Percentiles rank a stretch among this genome's conserved stretches.
phyloP scores from a whole-genome alignment of 2,888 invertebrate genomes.

The Lepidocyrtinus sp. region DNA sequence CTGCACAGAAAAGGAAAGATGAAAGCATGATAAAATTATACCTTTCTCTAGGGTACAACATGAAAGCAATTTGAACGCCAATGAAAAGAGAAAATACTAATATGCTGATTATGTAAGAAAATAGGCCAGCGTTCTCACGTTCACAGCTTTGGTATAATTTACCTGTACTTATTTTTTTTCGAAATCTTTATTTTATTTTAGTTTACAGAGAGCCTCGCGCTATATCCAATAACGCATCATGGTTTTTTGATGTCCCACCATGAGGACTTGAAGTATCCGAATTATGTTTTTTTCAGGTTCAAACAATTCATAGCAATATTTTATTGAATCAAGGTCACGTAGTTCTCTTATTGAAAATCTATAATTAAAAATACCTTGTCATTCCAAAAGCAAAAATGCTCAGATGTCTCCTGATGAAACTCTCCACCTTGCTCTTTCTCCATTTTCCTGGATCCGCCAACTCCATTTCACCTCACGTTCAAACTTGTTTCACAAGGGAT shows the following conservation, averaged over 20 bases:
- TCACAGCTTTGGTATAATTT: too few species aligned
- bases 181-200: too few species aligned
- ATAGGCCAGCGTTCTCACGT: too few species aligned
- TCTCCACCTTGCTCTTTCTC: conserved; percentile 68
- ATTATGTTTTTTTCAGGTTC: neutral
- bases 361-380: conserved; percentile 57
- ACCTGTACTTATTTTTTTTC: too few species aligned
- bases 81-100: neutral
- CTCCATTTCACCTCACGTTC: conserved; percentile 38
- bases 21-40: too few species aligned
- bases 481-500: neutral
- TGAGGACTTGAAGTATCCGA: neutral
- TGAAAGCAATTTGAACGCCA: neutral
- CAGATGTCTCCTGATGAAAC: conserved; percentile 66
- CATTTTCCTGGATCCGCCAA: conserved; percentile 62
- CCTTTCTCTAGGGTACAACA: too few species aligned
- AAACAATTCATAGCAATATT: neutral
- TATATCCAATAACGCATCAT: neutral
- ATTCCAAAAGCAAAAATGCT: conserved; percentile 58
- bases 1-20: neutral
- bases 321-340: too few species aligned
- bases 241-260: neutral
- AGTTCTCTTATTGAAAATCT: too few species aligned
- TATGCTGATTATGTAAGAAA: neutral
- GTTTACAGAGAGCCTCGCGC: too few species aligned